Base-by-base conservation (phyloP, 1,140 invertebrate genomes). In the Paraescarpia echinospica region DNA sequence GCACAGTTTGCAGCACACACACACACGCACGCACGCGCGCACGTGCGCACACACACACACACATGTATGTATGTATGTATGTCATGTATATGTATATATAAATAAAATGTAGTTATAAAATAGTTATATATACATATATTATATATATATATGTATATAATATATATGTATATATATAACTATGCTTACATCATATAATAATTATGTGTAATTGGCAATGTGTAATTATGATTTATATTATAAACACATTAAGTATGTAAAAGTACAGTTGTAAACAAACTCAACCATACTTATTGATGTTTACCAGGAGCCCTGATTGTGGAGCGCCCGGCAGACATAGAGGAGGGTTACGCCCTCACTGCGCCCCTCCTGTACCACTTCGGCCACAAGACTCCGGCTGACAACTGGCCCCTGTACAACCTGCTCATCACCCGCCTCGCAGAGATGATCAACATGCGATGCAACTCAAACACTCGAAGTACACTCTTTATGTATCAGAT, bases 321-420 rank as follows among this genome's bases (percentile, higher is more conserved):
- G 35, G 98, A 99, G 96, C 96, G 98, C 93, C 98, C 98, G 27
- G 98, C 98, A 0, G 97, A 98, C 94, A 97, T 99, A 48, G 98
- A 99, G 94, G 98, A 99, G 95, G 98, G 98, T 1, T 99, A 94
- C 92, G 93, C 93, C 34, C 93, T 95, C 89, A 89, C 98, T 94
- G 98, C 98, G 8, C 98, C 98, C 0, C 95, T 99, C 4, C 98
- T 99, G 0, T 99, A 98, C 95, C 98, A 99, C 96, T 99, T 98
- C 96, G 99, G 99, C 0, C 98, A 99, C 95, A 98, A 97, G 94
- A 96, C 96, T 31, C 98, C 98, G 0, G 96, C 96, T 34, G 96
- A 97, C 1, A 99, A 99, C 95, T 95, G 97, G 4, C 97, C 98
- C 27, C 96, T 99, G 0, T 99, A 99, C 95, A 98, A 99, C 95